phyloP scores from a whole-genome alignment of 2,888 invertebrate species.

The Ormyrus labotus region DNA sequence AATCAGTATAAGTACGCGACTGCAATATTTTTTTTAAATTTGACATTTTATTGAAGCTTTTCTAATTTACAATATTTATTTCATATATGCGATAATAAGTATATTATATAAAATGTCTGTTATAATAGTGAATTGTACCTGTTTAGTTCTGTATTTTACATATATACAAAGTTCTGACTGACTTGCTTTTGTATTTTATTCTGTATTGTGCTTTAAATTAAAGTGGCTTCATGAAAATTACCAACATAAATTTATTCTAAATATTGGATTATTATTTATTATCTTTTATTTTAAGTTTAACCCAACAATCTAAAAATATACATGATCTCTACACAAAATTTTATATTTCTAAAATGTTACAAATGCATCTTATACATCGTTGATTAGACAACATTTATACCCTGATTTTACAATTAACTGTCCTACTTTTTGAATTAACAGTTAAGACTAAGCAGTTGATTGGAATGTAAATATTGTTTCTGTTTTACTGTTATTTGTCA shows the following conservation, averaged over 20 bases:
- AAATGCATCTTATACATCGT: slow-evolving; percentile 32
- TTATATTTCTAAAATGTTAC: slow-evolving; percentile 19
- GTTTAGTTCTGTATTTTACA: slow-evolving; percentile 37
- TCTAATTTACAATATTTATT: slow-evolving; percentile 36
- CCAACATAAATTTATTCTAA: neutral
- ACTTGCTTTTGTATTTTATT: slow-evolving; percentile 1
- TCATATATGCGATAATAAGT: slow-evolving; percentile 20
- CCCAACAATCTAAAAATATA: slow-evolving; percentile 41
- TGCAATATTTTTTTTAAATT: slow-evolving; percentile 12
- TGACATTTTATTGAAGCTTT: slow-evolving; percentile 41
- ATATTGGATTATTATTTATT: neutral
- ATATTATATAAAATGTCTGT: slow-evolving; percentile 33
- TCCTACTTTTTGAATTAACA: too few species aligned
- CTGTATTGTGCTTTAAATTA: neutral
- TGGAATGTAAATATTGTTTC: slow-evolving; percentile 46
- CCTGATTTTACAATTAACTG: slow-evolving; percentile 34
- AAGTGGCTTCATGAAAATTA: neutral
- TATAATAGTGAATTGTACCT: slow-evolving; percentile 3
- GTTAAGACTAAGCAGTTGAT: slow-evolving; percentile 15
- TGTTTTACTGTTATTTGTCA: neutral
- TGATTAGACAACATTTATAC: slow-evolving; percentile 29
- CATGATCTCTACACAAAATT: slow-evolving; percentile 7
- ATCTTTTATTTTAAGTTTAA: neutral
- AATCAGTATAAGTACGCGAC: neutral
- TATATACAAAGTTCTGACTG: slow-evolving; percentile 42